Conservation (phyloP, 2,113 vertebrate species). For the Hemichromis elongatus region DNA sequence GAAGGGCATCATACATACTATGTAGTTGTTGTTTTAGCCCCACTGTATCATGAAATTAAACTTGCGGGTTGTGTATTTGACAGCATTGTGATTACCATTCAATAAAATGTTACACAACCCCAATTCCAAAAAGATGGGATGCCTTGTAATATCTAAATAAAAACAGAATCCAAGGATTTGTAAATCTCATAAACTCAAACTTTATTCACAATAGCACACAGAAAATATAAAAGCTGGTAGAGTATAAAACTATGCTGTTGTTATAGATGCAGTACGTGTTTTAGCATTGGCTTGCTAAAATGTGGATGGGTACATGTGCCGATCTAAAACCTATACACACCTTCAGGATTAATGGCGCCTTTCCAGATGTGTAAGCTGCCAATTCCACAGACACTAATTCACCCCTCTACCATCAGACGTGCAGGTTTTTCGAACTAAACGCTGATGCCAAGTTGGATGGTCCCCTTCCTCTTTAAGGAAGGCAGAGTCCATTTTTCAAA, state of each 20-base stretch:
- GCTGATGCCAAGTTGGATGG: not conserved
- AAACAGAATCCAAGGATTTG: too few species aligned
- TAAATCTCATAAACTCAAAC: too few species aligned
- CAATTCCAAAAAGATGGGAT: too few species aligned
- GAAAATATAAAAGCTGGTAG: too few species aligned
- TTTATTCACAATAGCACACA: too few species aligned
- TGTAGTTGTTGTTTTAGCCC: not conserved
- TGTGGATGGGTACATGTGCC: not conserved
- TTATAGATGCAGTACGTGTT: not conserved
- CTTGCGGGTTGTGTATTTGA: not conserved
- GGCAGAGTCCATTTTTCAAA: not conserved
- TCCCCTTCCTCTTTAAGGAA: not conserved
- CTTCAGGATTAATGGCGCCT: not conserved
- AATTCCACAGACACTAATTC: not conserved
- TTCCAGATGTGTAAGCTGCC: not conserved
- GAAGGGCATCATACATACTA: not conserved
- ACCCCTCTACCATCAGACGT: not conserved
- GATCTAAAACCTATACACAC: not conserved
- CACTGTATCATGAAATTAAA: not conserved
- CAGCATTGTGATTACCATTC: not conserved
- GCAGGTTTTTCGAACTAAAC: not conserved
- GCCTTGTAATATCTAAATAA: too few species aligned
- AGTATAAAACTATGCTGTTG: not conserved
- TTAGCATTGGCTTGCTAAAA: not conserved
- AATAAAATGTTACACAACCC: too few species aligned